phyloP scores from a whole-genome alignment of 2,888 invertebrate genomes.

The Netelia melanura region DNA sequence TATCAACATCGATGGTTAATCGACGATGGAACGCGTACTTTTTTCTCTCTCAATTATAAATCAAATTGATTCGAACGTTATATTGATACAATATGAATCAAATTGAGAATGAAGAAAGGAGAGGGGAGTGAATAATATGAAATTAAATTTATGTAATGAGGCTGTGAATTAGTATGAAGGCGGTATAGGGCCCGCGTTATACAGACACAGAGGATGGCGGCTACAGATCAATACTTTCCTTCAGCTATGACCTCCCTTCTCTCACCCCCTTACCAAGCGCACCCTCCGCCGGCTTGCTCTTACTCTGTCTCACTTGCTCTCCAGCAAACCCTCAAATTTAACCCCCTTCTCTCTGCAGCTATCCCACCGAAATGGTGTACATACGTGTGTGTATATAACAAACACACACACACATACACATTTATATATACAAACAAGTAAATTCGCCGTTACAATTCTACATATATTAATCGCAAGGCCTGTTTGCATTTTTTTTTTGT shows the following conservation, averaged over 20 bases:
- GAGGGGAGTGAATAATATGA: conserved; percentile 11
- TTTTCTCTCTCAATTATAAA: background rate
- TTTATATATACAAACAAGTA: conserved; percentile 28
- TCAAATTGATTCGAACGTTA: conserved; percentile 7
- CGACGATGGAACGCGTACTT: background rate
- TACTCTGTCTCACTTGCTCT: conserved; percentile 55
- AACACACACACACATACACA: too few species aligned
- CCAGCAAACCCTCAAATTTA: conserved; percentile 78
- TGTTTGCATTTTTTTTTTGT: conserved; percentile 19
- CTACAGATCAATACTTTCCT: conserved; percentile 85
- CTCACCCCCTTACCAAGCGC: conserved; percentile 72
- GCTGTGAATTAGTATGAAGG: conserved; percentile 78
- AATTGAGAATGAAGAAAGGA: background rate
- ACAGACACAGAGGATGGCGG: conserved; percentile 82
- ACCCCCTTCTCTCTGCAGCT: conserved; percentile 66
- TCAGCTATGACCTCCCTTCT: conserved; percentile 81
- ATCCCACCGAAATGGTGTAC: conserved; percentile 66
- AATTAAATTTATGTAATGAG: conserved; percentile 69
- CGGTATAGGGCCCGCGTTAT: conserved; percentile 74
- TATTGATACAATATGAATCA: conserved; percentile 29
- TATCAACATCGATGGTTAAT: conserved; percentile 13
- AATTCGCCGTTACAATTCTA: conserved; percentile 37
- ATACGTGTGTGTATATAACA: conserved; percentile 17
- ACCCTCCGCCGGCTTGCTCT: conserved; percentile 63
- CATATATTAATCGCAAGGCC: conserved; percentile 17